Evolutionary conservation across 92 coral and sea anemone species (phyloP), one percentile per base, ranked within the genome.

Genomic region (Meandrina meandrites): DNA sequence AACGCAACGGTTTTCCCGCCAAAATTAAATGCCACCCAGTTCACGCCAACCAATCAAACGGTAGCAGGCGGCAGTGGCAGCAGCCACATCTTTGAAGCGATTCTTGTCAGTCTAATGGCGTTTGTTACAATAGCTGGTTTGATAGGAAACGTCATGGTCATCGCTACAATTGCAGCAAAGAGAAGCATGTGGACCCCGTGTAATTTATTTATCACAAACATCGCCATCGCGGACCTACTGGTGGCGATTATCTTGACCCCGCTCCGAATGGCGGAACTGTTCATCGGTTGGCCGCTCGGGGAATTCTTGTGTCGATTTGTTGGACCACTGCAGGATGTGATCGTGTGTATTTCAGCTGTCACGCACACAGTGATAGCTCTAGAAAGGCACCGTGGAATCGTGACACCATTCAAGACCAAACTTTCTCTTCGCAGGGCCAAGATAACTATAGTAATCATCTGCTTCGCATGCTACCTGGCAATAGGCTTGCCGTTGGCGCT

Each of bases 261-360:
- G 4, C 81, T 93, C 14, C 90, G 96, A 50, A 89, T 89, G 76
- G 67, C 90, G 13, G 94, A 93, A 56, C 34, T 73, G 57, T 89
- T 85, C 76, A 21, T 74, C 34, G 96, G 96, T 32, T 93, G 96
- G 96, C 92, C 94, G 48, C 87, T 93, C 28, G 96, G 96, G 24
- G 83, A 86, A 75, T 34, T 82, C 18, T 75, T 84, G 28, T 93
- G 96, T 50, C 90, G 79, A 32, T 69, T 88, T 51, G 74, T 88
- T n/a, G 92, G 82, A 10, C 94, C 94, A n/a, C 14, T 88, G 27
- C 96, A 93, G 86, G 94, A 91, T 58, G 92, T 91, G 42, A 89
- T 93, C 27, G 88, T 93, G 35, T 86, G 94, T 48, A 94, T 88
- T 31, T 91, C 94, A 21, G 96, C 89, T 21, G 85, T 85, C 11